Evolutionary conservation across 2,888 invertebrate species (phyloP), one percentile per base, ranked within the genome.

Genomic region (Archaeoteleia sp.): DNA sequence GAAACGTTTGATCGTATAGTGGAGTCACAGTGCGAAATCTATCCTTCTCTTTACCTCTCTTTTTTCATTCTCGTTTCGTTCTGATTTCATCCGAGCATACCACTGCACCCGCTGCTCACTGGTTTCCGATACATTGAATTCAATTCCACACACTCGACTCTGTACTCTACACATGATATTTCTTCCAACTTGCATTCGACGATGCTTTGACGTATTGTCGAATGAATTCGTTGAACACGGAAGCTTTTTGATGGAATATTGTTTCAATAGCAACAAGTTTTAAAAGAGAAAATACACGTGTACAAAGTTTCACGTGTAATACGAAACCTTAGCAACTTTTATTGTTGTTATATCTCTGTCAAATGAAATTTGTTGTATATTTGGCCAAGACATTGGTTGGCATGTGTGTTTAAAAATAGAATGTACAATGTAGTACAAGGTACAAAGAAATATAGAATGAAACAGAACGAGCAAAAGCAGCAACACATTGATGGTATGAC

Each of bases 51-150:
- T 43, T 46, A 40, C 23, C 23, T 14, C 29, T 29, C 34, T 13
- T 25, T 23, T 25, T 30, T 49, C 48, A 10, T 49, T 43, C 9
- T 55, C 37, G 17, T 43, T 34, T 30, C 35, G 23, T 51, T 25
- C 48, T 58, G 42, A 66, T 58, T 66, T 53, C 35, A 58, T 53
- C 48, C 46, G 34, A 46, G 51, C 46, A 48, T 53, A 29, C 53
- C 48, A 15, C 12, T 25, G 27, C 25, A 10, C 30, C 8, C 35
- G 35, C 8, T 14, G 30, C 55, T 49, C 54, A 43, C 42, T 40
- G 35, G 17, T 58, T 66, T 58, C 27, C 58, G 37, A 66, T 66
- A 58, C 58, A 53, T 51, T 51, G 58, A 34, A 53, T 58, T 58
- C 48, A 32, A 58, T 46, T 12, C 49, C 42, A 23, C 46, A 45